These are phyloP conservation scores for Sus cebifrons DNA, from an alignment of 2,797 vertebrate species.

Conservation along the genomic window DNA sequence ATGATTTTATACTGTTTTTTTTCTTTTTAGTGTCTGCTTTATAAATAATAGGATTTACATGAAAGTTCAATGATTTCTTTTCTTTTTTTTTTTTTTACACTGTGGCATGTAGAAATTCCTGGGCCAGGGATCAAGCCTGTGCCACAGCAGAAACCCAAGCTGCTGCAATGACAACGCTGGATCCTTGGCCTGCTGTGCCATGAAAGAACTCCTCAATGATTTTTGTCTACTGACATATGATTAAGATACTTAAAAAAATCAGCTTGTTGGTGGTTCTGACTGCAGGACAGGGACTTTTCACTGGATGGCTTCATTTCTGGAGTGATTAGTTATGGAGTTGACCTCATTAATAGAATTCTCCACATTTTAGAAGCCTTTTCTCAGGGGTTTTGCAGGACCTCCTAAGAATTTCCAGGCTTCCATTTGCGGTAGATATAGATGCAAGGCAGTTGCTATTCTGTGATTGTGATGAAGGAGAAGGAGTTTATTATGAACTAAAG, in stretches of 20 bases:
- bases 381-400: neutral
- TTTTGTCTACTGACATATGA: neutral
- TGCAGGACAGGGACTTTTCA: neutral
- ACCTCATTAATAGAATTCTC: neutral
- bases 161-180: no score
- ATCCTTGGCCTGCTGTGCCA: no score
- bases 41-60: neutral
- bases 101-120: no score
- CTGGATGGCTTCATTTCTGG: neutral
- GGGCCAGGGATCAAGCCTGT: no score
- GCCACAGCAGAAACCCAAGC: no score
- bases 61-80: neutral
- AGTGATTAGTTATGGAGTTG: neutral
- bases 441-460: neutral
- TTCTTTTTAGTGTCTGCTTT: neutral
- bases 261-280: neutral
- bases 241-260: neutral
- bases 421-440: neutral
- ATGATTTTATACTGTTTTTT: neutral
- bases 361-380: neutral
- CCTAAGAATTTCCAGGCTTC: neutral
- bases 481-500: neutral
- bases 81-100: no score
- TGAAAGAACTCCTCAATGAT: no score
- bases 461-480: neutral